Evolutionary conservation across 2,797 vertebrate genomes (phyloP).

Genomic region (Phoebastria nigripes): DNA sequence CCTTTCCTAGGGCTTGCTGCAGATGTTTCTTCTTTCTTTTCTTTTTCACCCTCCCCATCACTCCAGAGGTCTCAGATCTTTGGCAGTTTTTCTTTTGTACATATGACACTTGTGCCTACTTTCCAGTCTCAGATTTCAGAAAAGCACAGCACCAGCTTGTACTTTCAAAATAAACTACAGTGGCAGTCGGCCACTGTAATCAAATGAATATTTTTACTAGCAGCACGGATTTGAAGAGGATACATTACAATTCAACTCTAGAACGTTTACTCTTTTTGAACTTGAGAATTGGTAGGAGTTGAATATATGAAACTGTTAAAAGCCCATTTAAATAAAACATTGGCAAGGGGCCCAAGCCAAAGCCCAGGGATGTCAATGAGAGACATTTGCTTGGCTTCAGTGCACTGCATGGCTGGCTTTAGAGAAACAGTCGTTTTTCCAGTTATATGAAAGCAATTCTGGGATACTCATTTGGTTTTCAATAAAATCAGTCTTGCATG

Average conservation of each 20-base stretch:
- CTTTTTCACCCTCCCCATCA: neutral
- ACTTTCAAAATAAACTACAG: neutral
- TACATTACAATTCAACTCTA: neutral
- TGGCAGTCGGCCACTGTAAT: neutral
- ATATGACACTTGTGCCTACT: neutral
- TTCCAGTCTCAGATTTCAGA: neutral
- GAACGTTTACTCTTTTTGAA: neutral
- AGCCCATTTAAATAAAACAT: slow-evolving; percentile 19
- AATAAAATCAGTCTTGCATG: slow-evolving; percentile 5
- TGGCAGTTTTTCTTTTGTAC: neutral
- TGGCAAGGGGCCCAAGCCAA: neutral
- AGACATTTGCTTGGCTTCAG: neutral
- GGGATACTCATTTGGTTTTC: neutral
- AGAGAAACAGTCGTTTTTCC: slow-evolving; percentile 2
- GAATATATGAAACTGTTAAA: slow-evolving; percentile 14
- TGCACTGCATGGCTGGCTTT: neutral
- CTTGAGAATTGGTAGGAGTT: neutral
- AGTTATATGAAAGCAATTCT: neutral
- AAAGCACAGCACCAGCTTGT: neutral
- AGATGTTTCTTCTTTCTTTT: neutral
- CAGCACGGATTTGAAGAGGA: neutral
- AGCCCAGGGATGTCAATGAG: neutral
- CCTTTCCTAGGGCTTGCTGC: neutral
- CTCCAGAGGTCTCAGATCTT: neutral
- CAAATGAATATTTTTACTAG: slow-evolving; percentile 11